Evolutionary conservation across 2,113 vertebrate species (phyloP).

Genomic region (Dasyornis broadbenti): DNA sequence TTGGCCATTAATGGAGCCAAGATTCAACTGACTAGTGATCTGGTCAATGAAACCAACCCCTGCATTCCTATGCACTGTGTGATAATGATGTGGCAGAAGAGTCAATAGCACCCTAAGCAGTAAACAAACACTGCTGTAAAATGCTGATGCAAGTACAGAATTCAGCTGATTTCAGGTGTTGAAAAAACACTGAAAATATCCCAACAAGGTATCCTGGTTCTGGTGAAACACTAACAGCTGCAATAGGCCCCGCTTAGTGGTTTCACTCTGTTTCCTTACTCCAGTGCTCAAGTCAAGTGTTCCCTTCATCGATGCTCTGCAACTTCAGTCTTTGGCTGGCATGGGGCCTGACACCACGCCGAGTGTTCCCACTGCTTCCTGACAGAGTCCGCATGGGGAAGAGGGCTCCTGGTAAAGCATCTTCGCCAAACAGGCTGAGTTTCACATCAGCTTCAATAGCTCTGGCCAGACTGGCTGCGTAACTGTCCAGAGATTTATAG

Average conservation of each 20-base stretch:
- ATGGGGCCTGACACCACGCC: slow-evolving; percentile 74
- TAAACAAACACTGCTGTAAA: slow-evolving; percentile 27
- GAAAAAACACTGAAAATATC: background rate
- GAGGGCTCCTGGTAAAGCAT: slow-evolving; percentile 69
- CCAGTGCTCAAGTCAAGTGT: slow-evolving; percentile 70
- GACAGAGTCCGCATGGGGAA: slow-evolving; percentile 53
- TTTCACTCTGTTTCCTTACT: background rate
- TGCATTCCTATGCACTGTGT: background rate
- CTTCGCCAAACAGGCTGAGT: slow-evolving; percentile 89
- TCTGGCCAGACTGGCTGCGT: slow-evolving; percentile 87
- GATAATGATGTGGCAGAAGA: background rate
- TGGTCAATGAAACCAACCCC: background rate
- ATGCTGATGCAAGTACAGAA: background rate
- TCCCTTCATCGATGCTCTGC: slow-evolving; percentile 95
- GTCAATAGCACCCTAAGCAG: slow-evolving; percentile 18
- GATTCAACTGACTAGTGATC: background rate
- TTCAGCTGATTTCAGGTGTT: background rate
- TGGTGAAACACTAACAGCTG: background rate
- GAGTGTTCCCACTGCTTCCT: slow-evolving; percentile 31
- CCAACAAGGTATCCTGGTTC: background rate
- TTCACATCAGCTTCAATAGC: slow-evolving; percentile 93
- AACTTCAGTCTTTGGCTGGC: slow-evolving; percentile 84
- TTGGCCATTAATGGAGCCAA: background rate
- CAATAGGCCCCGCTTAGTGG: background rate
- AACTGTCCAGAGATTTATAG: slow-evolving; percentile 88